Conservation (phyloP, 2,797 vertebrate genomes). For the Dipus sagitta region DNA sequence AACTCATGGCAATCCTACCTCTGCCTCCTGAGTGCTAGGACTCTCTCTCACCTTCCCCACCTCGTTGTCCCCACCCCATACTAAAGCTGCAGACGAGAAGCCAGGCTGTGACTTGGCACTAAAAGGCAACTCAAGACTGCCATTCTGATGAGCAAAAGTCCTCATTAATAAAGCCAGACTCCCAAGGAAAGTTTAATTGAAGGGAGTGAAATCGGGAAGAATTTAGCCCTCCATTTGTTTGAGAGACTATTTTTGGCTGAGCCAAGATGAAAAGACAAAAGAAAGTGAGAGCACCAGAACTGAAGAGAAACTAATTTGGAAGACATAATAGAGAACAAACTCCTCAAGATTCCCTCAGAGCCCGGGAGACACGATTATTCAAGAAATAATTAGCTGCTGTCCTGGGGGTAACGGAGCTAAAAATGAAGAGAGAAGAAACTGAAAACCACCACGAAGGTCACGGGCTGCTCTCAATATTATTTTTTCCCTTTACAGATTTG, state of each 20-base stretch:
- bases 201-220: slow-evolving; percentile 80
- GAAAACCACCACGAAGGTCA: slow-evolving; percentile 76
- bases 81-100: not conserved
- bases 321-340: slow-evolving; percentile 78
- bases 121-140: slow-evolving; percentile 35
- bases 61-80: not conserved
- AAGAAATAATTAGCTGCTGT: slow-evolving; percentile 84
- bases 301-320: slow-evolving; percentile 83
- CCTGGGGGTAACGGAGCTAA: slow-evolving; percentile 80
- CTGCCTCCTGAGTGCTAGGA: too few species aligned
- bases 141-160: slow-evolving; percentile 45
- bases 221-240: slow-evolving; percentile 80
- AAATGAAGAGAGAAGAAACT: slow-evolving; percentile 78
- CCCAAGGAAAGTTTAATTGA: slow-evolving; percentile 83
- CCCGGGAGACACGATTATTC: slow-evolving; percentile 82
- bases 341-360: slow-evolving; percentile 77
- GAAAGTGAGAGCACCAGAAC: slow-evolving; percentile 68
- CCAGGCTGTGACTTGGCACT: not conserved
- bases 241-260: slow-evolving; percentile 84
- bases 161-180: slow-evolving; percentile 79
- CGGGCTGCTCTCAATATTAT: slow-evolving; percentile 61
- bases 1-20: too few species aligned
- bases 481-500: slow-evolving; percentile 57
- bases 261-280: slow-evolving; percentile 82
- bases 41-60: not conserved